Percentiles rank a stretch among this genome's conserved stretches.
Conservation (phyloP, 2,888 invertebrate genomes). For the Fragum sueziense region DNA sequence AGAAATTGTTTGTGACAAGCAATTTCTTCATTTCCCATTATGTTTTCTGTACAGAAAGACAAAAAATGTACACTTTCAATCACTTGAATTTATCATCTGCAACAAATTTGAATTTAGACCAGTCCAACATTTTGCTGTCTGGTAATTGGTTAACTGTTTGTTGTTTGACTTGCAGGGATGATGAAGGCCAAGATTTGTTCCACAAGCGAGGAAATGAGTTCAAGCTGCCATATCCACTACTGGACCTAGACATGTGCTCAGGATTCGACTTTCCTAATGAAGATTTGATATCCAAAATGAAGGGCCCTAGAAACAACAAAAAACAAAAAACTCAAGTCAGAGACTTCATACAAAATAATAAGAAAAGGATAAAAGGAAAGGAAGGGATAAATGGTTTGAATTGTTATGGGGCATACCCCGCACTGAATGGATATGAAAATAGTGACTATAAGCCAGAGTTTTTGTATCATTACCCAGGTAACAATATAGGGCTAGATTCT, state of each 20-base stretch:
- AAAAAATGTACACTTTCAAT: too few relatives aligned
- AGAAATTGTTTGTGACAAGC: too few relatives aligned
- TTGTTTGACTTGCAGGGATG: conserved; percentile 88
- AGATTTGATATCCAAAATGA: conserved; percentile 75
- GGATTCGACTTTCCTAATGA: conserved; percentile 79
- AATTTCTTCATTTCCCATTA: too few relatives aligned
- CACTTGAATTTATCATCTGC: too few relatives aligned
- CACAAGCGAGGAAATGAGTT: conserved; percentile 99
- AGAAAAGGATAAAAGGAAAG: conserved; percentile 82
- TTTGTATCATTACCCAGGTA: conserved; percentile 76
- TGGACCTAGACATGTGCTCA: conserved; percentile 82
- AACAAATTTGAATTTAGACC: too few relatives aligned
- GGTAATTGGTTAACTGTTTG: too few relatives aligned
- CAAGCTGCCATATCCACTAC: conserved; percentile 96
- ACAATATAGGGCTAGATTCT: conserved; percentile 75
- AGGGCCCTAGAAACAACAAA: conserved; percentile 86
- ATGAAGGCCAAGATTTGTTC: conserved; percentile 97
- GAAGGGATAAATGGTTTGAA: conserved; percentile 73
- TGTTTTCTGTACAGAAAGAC: too few relatives aligned
- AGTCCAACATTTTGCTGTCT: too few relatives aligned
- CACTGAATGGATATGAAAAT: conserved; percentile 74
- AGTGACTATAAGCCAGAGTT: conserved; percentile 78
- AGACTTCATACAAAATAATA: conserved; percentile 95
- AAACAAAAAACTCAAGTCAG: conserved; percentile 96
- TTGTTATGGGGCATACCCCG: conserved; percentile 72